Evolutionary conservation across 2,113 vertebrate genomes (phyloP), one percentile per base, ranked within the genome.

Genomic region (Solea solea): DNA sequence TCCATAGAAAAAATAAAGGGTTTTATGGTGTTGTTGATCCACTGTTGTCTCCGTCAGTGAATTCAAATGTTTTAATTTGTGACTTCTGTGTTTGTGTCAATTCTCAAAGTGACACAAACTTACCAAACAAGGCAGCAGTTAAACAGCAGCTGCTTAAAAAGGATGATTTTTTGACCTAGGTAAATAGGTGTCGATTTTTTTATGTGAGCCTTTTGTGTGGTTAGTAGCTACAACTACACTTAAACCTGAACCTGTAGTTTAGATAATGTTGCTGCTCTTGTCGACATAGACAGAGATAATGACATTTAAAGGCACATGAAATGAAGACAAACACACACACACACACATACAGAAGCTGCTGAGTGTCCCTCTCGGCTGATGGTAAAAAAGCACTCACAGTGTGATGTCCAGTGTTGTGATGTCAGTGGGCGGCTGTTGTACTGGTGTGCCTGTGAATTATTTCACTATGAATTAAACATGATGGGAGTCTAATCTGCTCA

Each of bases 381-480:
- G 9, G 39, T 78, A 71, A 77, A 84, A 68, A n/a, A n/a, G n/a
- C 5, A 58, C 82, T 59, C 78, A 76, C 81, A 70, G 66, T 67
- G 69, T 64, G 55, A 70, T 74, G 76, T 65, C 71, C 67, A 65
- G 73, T 63, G 12, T 69, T 69, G 73, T 63, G 12, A 64, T 69
- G 15, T 69, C 67, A 74, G 65, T 51, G 69, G 28, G 67, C 56
- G 52, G 56, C 55, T 60, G 64, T 51, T 73, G 52, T 64, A 15
- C 56, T 41, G 45, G 63, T 69, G 45, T 49, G 76, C 28, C 45
- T 40, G 40, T 59, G 53, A 73, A 67, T 67, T 58, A 69, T 72
- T 78, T 78, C 52, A 42, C 41, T 41, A 57, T 76, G 70, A 78
- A 83, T 81, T 78, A 69, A 87, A 85, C 64, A 78, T 80, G 44